These are phyloP conservation scores for Eledone cirrhosa DNA, from an alignment of 2,888 invertebrate species.

Conservation along the genomic window DNA sequence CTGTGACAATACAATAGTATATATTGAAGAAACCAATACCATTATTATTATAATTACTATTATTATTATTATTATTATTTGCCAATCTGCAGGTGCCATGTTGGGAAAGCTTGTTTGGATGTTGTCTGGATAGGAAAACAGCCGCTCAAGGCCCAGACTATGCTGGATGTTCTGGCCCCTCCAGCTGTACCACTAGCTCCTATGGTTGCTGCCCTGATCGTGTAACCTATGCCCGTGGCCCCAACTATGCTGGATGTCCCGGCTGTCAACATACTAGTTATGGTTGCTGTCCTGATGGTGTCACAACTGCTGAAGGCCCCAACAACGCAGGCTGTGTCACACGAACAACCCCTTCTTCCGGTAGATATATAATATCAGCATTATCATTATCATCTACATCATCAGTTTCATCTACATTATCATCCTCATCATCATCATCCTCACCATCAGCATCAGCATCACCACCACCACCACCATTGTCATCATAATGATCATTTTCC, in stretches of 20 bases:
- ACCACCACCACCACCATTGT: too few species aligned
- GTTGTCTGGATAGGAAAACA: background rate
- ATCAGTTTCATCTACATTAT: too few species aligned
- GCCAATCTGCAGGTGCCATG: background rate
- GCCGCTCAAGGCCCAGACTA: background rate
- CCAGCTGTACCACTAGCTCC: background rate
- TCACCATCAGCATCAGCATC: too few species aligned
- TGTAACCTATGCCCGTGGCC: background rate
- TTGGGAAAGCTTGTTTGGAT: background rate
- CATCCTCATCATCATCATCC: too few species aligned
- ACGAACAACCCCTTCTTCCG: too few species aligned
- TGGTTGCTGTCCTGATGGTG: conserved; percentile 34
- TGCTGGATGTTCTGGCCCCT: background rate
- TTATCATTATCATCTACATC: too few species aligned
- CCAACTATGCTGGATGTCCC: conserved; percentile 22
- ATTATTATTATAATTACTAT: too few species aligned
- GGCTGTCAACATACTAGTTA: conserved; percentile 28
- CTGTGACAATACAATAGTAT: too few species aligned
- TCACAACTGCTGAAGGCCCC: conserved; percentile 66
- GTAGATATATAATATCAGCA: too few species aligned
- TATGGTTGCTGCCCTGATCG: background rate
- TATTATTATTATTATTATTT: background rate
- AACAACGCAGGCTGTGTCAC: conserved; percentile 78
- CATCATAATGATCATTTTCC: too few species aligned
- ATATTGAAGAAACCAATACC: background rate